A percentile compares a stretch with the other conserved stretches of the same genome.
phyloP scores from a whole-genome alignment of 2,797 vertebrate genomes.

The Myotis vivesi region DNA sequence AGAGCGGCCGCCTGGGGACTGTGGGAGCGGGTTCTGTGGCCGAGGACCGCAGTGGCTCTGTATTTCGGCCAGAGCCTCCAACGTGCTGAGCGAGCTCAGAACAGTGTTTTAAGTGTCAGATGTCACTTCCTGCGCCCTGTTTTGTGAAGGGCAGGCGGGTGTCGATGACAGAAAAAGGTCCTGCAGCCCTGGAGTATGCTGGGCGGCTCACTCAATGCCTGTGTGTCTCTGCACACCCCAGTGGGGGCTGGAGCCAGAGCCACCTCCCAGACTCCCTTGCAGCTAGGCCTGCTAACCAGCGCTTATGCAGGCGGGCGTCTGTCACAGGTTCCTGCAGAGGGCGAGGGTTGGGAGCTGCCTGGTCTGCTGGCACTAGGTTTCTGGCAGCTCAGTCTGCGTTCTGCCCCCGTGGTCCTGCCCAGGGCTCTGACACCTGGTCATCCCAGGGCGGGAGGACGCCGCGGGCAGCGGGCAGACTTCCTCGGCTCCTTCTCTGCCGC shows the following conservation, averaged over 20 bases:
- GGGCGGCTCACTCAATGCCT: accelerated
- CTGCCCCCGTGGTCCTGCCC: neutral
- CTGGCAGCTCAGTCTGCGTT: neutral
- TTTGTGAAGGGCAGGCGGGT: neutral
- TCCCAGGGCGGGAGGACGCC: too few species aligned
- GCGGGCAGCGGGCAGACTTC: neutral
- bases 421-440: too few species aligned
- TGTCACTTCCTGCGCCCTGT: neutral
- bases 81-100: neutral
- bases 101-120: neutral
- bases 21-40: neutral
- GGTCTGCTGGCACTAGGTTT: neutral
- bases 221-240: neutral
- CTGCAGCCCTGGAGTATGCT: too few species aligned
- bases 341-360: neutral
- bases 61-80: neutral
- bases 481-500: neutral
- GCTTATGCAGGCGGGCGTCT: accelerated
- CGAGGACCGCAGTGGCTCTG: neutral
- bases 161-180: neutral
- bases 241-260: neutral
- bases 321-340: accelerated
- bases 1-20: neutral
- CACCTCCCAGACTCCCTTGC: neutral
- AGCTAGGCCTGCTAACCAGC: neutral